Percentiles rank a stretch among this genome's conserved stretches.
phyloP scores from a whole-genome alignment of 2,797 vertebrate genomes.

The Phoebastria nigripes region DNA sequence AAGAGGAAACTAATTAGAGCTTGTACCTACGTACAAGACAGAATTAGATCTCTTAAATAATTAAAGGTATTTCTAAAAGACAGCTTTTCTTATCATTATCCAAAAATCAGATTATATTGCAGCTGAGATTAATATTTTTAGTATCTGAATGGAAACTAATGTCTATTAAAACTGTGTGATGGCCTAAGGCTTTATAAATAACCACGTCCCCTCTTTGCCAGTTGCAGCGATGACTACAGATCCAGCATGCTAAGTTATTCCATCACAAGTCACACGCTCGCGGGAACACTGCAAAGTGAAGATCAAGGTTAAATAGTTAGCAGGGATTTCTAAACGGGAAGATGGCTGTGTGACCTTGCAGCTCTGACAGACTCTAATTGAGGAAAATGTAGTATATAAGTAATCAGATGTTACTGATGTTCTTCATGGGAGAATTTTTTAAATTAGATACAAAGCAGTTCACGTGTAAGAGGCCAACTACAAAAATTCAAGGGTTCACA shows the following conservation, averaged over 20 bases:
- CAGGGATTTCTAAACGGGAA: neutral
- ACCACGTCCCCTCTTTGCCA: neutral
- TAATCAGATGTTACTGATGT: neutral
- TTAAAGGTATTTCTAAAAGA: neutral
- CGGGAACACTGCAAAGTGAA: constrained; percentile 5
- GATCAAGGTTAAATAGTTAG: constrained; percentile 50
- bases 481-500: neutral
- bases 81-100: neutral
- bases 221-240: neutral
- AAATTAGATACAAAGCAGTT: neutral
- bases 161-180: neutral
- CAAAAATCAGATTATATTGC: neutral
- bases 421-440: neutral
- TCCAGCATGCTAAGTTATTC: constrained; percentile 23
- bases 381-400: neutral
- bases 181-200: constrained; percentile 54
- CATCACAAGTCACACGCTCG: neutral
- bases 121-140: constrained; percentile 47
- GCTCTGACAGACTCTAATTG: neutral
- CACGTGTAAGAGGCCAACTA: neutral
- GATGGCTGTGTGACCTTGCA: neutral
- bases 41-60: neutral
- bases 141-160: neutral
- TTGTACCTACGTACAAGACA: neutral
- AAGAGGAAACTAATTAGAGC: neutral